Percentiles rank a stretch among this genome's conserved stretches.
Evolutionary conservation across 1,140 invertebrate genomes (phyloP).

Genomic region (Schlechtendalia chinensis): DNA sequence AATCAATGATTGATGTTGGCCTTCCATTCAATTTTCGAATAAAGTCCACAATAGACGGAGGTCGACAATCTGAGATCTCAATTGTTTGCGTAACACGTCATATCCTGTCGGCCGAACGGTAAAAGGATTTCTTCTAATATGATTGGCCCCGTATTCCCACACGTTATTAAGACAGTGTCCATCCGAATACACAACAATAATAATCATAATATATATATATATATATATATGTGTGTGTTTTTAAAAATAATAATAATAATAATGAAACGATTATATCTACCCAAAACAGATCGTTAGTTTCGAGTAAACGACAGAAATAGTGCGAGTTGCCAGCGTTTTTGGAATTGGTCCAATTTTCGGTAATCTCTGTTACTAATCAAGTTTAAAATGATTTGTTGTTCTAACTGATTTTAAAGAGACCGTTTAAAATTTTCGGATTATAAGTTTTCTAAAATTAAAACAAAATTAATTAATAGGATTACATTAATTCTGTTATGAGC

Average conservation of each 20-base stretch:
- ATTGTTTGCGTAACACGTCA: constrained; percentile 47
- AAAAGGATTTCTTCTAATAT: constrained; percentile 32
- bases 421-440: constrained; percentile 27
- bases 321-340: constrained; percentile 18
- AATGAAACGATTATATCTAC: not conserved
- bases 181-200: constrained; percentile 17
- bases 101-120: constrained; percentile 29
- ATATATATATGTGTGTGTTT: not conserved
- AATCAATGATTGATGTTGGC: constrained; percentile 35
- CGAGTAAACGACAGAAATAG: not conserved
- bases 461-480: constrained; percentile 8
- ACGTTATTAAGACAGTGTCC: constrained; percentile 42
- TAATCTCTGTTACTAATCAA: constrained; percentile 33
- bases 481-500: constrained; percentile 10
- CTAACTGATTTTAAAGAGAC: constrained; percentile 24
- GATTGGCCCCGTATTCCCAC: constrained; percentile 13
- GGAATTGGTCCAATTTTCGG: constrained; percentile 17
- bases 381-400: constrained; percentile 32
- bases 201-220: not conserved
- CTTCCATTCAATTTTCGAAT: constrained; percentile 40
- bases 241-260: not conserved
- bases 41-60: constrained; percentile 30
- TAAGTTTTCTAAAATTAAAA: constrained; percentile 26
- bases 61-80: constrained; percentile 28
- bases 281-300: constrained; percentile 23